Percentiles rank a stretch among this genome's conserved stretches.
Conservation (phyloP, 2,797 vertebrate genomes). For the Limnodromus scolopaceus region DNA sequence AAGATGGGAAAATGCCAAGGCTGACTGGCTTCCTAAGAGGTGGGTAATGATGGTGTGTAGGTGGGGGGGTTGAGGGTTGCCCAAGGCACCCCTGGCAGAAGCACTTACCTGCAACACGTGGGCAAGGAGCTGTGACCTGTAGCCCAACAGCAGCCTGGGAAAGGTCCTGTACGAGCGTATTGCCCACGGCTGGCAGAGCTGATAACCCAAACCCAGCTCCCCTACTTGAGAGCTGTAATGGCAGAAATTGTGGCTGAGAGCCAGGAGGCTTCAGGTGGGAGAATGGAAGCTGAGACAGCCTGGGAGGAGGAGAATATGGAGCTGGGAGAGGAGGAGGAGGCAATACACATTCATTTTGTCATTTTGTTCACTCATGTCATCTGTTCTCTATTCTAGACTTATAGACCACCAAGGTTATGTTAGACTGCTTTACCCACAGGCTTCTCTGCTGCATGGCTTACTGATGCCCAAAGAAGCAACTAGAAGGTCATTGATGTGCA, state of each 20-base stretch:
- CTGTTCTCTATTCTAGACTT: not conserved
- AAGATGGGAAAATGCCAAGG: not conserved
- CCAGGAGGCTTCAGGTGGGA: not conserved
- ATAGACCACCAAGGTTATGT: not conserved
- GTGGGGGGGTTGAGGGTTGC: not conserved
- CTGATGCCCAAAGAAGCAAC: not conserved
- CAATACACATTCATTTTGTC: not conserved
- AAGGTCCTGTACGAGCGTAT: not conserved
- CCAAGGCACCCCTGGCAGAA: not conserved
- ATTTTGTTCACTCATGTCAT: not conserved
- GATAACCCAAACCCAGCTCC: not conserved
- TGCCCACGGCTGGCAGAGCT: not conserved
- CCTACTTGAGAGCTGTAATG: not conserved
- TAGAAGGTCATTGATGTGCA: not conserved
- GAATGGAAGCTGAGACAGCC: not conserved
- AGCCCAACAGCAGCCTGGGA: not conserved
- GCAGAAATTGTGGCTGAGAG: not conserved
- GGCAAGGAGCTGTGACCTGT: not conserved
- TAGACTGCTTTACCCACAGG: not conserved
- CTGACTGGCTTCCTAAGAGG: not conserved
- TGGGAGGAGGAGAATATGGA: not conserved
- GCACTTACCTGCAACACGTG: accelerated
- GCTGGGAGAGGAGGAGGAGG: not conserved
- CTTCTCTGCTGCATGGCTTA: not conserved
- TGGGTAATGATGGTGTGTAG: not conserved